phyloP scores from a whole-genome alignment of 2,888 invertebrate species.

The Pristionchus japonicus region DNA sequence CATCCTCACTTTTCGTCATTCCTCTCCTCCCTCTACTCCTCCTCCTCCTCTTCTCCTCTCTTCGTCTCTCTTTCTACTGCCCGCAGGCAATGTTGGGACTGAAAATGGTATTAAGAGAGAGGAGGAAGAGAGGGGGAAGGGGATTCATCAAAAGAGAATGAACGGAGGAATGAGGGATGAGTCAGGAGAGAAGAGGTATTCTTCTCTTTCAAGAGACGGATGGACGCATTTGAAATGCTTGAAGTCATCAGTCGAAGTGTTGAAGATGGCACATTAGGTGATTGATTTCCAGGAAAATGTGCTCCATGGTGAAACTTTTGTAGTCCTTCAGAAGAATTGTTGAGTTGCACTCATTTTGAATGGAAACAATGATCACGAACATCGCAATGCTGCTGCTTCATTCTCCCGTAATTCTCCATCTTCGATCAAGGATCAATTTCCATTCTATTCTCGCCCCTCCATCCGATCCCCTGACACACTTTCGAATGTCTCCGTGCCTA shows the following conservation, averaged over 20 bases:
- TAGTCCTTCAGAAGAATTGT: no score
- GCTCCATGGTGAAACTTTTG: no score
- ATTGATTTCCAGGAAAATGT: background rate
- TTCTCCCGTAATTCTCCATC: background rate
- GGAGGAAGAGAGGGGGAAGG: background rate
- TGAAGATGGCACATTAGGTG: background rate
- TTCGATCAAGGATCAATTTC: no score
- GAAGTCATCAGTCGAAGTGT: background rate
- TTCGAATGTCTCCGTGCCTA: background rate
- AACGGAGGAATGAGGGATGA: background rate
- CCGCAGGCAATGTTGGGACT: constrained; percentile 14
- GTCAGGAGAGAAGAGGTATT: background rate
- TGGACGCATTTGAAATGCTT: background rate
- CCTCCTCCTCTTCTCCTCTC: background rate
- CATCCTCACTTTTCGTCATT: constrained; percentile 29
- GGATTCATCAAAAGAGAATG: background rate
- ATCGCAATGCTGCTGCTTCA: no score
- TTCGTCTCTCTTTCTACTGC: background rate
- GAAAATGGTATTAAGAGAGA: constrained; percentile 13
- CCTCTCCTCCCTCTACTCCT: background rate
- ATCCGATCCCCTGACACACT: background rate
- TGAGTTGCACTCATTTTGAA: no score
- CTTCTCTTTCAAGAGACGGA: background rate
- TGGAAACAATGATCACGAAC: no score
- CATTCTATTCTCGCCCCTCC: background rate